phyloP scores from a whole-genome alignment of 2,888 invertebrate species.

The Allygus modestus region DNA sequence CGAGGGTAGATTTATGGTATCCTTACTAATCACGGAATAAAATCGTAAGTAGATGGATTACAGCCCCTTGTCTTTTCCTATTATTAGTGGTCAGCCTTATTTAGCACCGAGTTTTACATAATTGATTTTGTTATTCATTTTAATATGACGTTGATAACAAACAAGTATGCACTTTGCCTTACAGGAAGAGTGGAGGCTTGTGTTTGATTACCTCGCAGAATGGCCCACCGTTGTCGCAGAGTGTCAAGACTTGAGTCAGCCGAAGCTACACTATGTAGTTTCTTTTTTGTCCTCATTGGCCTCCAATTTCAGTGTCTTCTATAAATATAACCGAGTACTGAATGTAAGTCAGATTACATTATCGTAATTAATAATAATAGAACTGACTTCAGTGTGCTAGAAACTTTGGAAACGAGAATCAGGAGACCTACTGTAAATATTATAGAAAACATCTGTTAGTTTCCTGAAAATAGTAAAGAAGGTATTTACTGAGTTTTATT shows the following conservation, averaged over 20 bases:
- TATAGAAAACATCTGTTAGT: not conserved
- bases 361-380: not conserved
- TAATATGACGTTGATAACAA: too few species aligned
- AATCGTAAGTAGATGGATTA: too few species aligned
- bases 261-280: slow-evolving; percentile 82
- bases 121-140: too few species aligned
- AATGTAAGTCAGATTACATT: slow-evolving; percentile 77
- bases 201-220: slow-evolving; percentile 82
- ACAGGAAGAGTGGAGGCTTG: slow-evolving; percentile 87
- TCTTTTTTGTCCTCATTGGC: slow-evolving; percentile 81
- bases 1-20: too few species aligned
- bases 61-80: too few species aligned
- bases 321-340: slow-evolving; percentile 83
- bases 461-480: too few species aligned
- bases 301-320: slow-evolving; percentile 84
- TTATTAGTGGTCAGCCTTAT: too few species aligned
- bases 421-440: too few species aligned
- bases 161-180: not conserved
- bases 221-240: slow-evolving; percentile 80
- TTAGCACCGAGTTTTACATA: too few species aligned
- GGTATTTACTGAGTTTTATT: too few species aligned
- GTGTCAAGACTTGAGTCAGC: slow-evolving; percentile 75
- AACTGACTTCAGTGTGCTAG: not conserved
- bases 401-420: not conserved
- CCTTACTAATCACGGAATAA: too few species aligned